Base-by-base conservation (phyloP, 1,140 invertebrate genomes). In the Bombus waltoni region DNA sequence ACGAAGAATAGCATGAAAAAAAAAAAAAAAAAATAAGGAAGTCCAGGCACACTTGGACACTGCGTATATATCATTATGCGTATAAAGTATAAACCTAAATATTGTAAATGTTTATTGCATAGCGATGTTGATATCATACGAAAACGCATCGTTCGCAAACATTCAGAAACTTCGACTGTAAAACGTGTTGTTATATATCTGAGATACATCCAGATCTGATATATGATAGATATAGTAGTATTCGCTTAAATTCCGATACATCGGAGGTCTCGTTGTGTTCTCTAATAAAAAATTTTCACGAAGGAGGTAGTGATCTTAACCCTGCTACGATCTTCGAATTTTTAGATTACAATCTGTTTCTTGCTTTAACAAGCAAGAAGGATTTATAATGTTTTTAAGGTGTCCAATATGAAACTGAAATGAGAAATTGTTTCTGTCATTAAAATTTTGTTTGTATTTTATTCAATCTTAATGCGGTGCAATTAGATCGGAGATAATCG, bases 111-210 rank as follows among this genome's bases (percentile, higher is more conserved):
- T 82, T 83, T 86, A 77, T 90, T 86, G 74, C 87, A 88, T 91
- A 91, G 81, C 82, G 83, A 86, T 86, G 85, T 79, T 87, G 83
- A 87, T 85, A 88, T 81, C 75, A 84, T 81, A 89, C 57, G 87
- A 91, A 87, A 90, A 83, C 65, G 83, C 81, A 93, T 91, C 91
- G 92, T 90, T 91, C 87, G 76, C 86, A 78, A 90, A 91, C 87
- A 91, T 92, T 93, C 90, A 92, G 87, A 88, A 89, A 89, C 89
- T 25, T 81, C n/a, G 53, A 13, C 35, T 86, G 72, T n/a, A 13
- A 62, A 44, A n/a, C 9, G 44, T 10, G 13, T 71, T 42, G 53
- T 28, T 42, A 22, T 38, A n/a, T 88, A 73, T 77, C 72, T 15
- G 70, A 62, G 65, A n/a, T 38, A 53, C 83, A 79, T 75, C 76